Conservation (phyloP, 2,113 vertebrate species). For the Carassius auratus region DNA sequence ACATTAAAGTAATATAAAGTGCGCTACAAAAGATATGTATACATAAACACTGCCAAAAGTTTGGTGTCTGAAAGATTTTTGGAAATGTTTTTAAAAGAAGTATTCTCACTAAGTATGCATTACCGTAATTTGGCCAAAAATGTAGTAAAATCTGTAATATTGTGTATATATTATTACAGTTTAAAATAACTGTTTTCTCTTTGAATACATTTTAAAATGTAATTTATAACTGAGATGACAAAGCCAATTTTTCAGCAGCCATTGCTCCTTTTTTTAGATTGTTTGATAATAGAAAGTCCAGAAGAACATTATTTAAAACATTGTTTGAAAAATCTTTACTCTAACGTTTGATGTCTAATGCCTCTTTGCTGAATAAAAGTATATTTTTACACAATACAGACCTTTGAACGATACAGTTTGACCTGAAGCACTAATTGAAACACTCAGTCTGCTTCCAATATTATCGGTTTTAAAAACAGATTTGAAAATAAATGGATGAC, state of each 20-base stretch:
- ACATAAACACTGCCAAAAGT: too few relatives aligned
- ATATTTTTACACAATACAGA: neutral
- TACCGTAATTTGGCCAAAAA: neutral
- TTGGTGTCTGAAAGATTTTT: too few relatives aligned
- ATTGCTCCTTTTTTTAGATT: too few relatives aligned
- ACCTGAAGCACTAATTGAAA: neutral
- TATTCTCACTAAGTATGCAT: neutral
- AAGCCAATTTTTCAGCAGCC: neutral
- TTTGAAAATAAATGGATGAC: neutral
- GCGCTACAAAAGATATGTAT: too few relatives aligned
- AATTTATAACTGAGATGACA: neutral
- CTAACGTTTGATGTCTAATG: neutral
- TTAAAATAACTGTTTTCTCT: neutral
- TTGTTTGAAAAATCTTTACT: neutral
- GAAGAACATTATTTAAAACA: too few relatives aligned
- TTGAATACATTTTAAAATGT: neutral
- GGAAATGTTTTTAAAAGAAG: too few relatives aligned
- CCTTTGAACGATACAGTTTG: neutral
- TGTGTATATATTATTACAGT: neutral
- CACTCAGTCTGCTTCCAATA: neutral
- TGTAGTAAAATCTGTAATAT: neutral
- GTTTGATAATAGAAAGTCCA: too few relatives aligned
- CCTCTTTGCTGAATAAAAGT: neutral
- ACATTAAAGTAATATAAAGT: neutral
- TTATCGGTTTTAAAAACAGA: neutral